These are phyloP conservation scores for Gonatopus flavifemur DNA, from an alignment of 1,140 invertebrate genomes.

Conservation along the genomic window DNA sequence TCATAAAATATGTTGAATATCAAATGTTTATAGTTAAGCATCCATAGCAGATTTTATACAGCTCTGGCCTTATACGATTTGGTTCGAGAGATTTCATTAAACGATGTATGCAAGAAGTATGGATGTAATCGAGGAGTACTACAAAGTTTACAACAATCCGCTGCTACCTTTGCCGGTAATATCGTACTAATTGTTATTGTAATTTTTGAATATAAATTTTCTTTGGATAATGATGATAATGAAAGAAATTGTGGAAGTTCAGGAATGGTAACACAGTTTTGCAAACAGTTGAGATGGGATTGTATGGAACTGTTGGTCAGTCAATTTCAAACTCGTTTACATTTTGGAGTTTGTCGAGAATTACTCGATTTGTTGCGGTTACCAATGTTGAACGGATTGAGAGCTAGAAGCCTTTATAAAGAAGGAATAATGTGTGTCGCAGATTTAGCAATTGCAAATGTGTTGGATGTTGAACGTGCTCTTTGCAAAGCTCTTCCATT, in stretches of 20 bases:
- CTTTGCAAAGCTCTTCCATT: slow-evolving; percentile 82
- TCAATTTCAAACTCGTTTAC: slow-evolving; percentile 91
- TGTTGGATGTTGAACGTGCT: slow-evolving; percentile 72
- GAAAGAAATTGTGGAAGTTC: slow-evolving; percentile 28
- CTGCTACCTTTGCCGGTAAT: slow-evolving; percentile 92
- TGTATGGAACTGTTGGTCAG: slow-evolving; percentile 86
- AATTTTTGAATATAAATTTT: slow-evolving; percentile 5
- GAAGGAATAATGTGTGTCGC: slow-evolving; percentile 78
- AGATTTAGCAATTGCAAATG: slow-evolving; percentile 74
- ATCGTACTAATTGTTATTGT: not conserved
- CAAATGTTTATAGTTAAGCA: slow-evolving; percentile 40
- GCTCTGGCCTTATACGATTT: slow-evolving; percentile 90
- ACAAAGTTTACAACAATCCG: slow-evolving; percentile 90
- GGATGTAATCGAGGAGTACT: slow-evolving; percentile 83
- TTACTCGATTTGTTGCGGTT: slow-evolving; percentile 89
- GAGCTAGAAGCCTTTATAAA: slow-evolving; percentile 83
- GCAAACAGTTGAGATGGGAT: slow-evolving; percentile 89
- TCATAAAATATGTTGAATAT: no score
- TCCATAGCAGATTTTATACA: slow-evolving; percentile 83
- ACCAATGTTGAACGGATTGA: slow-evolving; percentile 78
- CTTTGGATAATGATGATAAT: slow-evolving; percentile 4
- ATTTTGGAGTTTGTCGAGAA: slow-evolving; percentile 92
- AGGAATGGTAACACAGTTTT: slow-evolving; percentile 93
- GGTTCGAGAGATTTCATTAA: slow-evolving; percentile 85
- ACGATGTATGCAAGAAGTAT: slow-evolving; percentile 79